Conservation (phyloP, 2,113 vertebrate genomes). For the Ictalurus furcatus region DNA sequence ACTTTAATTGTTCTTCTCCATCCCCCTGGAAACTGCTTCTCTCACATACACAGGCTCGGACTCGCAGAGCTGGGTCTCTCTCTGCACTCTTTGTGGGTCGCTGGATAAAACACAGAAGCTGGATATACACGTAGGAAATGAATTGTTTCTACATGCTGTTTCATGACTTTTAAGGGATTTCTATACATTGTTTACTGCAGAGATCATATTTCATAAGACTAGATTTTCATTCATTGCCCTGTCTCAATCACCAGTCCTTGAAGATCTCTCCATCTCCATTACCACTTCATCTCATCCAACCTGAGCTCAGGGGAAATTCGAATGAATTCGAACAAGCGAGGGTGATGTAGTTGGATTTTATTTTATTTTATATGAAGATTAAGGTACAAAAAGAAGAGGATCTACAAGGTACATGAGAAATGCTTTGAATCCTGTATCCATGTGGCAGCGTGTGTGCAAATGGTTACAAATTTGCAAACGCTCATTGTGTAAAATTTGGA, state of each 20-base stretch:
- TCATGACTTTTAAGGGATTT: not conserved
- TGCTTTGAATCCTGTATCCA: not conserved
- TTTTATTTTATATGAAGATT: not conserved
- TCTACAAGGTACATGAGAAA: not conserved
- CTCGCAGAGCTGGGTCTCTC: slow-evolving; percentile 60
- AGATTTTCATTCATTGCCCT: not conserved
- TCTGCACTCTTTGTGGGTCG: not conserved
- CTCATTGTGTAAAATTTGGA: not conserved
- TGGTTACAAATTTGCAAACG: not conserved
- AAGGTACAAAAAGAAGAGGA: not conserved
- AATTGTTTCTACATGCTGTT: not conserved
- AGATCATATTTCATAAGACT: not conserved
- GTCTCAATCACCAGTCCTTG: not conserved
- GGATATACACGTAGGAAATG: not conserved
- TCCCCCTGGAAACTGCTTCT: slow-evolving; percentile 72
- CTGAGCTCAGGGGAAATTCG: not conserved
- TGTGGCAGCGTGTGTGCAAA: not conserved
- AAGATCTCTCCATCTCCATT: not conserved
- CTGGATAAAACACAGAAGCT: not conserved
- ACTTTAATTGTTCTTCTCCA: slow-evolving; percentile 76
- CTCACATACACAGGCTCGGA: slow-evolving; percentile 65
- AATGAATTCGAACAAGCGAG: not conserved
- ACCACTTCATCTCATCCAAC: not conserved
- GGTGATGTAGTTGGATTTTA: not conserved
- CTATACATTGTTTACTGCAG: not conserved